Percentiles rank a stretch among this genome's conserved stretches.
These are phyloP conservation scores for Lordiphosa fenestrarum DNA, from an alignment of 2,888 invertebrate genomes.

Conservation along the genomic window DNA sequence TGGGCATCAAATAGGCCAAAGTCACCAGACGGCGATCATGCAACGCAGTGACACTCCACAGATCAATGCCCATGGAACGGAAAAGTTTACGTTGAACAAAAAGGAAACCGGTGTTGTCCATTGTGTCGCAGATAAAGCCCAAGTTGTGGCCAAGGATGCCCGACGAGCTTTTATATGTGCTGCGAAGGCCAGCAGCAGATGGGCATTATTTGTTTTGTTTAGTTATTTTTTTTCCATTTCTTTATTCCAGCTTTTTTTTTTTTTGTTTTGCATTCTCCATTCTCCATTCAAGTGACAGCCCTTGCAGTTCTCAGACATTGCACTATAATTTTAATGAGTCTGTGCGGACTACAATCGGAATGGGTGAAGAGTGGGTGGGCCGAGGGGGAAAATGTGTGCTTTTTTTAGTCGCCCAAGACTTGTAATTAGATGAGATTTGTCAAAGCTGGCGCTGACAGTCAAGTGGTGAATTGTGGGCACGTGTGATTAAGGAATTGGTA, in stretches of 20 bases:
- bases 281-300: slow-evolving; percentile 12
- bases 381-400: neutral
- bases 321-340: slow-evolving; percentile 39
- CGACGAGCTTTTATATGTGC: no score
- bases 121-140: neutral
- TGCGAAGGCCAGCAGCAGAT: neutral
- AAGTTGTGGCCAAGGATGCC: neutral
- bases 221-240: slow-evolving; percentile 1
- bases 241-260: neutral
- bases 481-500: no score
- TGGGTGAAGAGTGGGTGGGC: neutral
- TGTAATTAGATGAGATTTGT: slow-evolving; percentile 40
- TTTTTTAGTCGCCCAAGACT: slow-evolving; percentile 1
- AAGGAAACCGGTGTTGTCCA: slow-evolving; percentile 29
- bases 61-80: slow-evolving; percentile 43
- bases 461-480: no score
- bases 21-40: slow-evolving; percentile 38
- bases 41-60: slow-evolving; percentile 22
- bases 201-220: no score
- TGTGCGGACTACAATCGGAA: slow-evolving; percentile 9
- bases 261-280: slow-evolving; percentile 2
- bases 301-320: slow-evolving; percentile 23
- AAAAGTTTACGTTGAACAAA: slow-evolving; percentile 41
- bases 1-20: neutral
- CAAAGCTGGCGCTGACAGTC: slow-evolving; percentile 1